phyloP scores from a whole-genome alignment of 2,113 vertebrate species.

The Otolemur garnettii region DNA sequence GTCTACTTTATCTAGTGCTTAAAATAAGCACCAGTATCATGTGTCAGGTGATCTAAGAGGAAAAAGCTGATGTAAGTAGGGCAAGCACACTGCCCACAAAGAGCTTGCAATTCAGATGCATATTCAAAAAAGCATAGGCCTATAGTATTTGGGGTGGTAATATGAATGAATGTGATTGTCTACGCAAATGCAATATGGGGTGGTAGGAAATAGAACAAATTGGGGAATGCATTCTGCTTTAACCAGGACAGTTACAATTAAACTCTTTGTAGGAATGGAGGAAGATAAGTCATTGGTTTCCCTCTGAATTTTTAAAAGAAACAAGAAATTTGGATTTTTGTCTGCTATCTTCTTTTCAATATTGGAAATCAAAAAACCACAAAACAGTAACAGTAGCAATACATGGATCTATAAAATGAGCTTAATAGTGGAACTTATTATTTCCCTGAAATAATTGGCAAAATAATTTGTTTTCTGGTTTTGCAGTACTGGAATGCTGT shows the following conservation, averaged over 20 bases:
- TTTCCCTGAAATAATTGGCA: not conserved
- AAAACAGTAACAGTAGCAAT: not conserved
- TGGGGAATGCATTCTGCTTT: not conserved
- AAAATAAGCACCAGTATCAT: not conserved
- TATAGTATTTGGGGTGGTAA: not conserved
- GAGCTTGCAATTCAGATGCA: not conserved
- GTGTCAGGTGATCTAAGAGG: not conserved
- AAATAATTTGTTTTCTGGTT: not conserved
- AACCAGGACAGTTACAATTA: not conserved
- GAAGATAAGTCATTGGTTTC: not conserved
- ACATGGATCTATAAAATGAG: not conserved
- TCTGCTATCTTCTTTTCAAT: not conserved
- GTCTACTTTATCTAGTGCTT: not conserved
- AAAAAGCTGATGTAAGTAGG: not conserved
- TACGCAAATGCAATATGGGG: not conserved
- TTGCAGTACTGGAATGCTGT: not conserved
- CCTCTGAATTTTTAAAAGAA: not conserved
- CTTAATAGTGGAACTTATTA: not conserved
- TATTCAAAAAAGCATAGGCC: not conserved
- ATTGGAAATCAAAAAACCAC: not conserved
- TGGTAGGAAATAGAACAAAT: not conserved
- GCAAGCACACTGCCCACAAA: not conserved
- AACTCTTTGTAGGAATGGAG: not conserved
- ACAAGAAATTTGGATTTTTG: not conserved
- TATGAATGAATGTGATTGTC: not conserved